A percentile compares a stretch with the other conserved stretches of the same genome.
Evolutionary conservation across 1,140 invertebrate species (phyloP).

Genomic region (Holcopasites calliopsidis): DNA sequence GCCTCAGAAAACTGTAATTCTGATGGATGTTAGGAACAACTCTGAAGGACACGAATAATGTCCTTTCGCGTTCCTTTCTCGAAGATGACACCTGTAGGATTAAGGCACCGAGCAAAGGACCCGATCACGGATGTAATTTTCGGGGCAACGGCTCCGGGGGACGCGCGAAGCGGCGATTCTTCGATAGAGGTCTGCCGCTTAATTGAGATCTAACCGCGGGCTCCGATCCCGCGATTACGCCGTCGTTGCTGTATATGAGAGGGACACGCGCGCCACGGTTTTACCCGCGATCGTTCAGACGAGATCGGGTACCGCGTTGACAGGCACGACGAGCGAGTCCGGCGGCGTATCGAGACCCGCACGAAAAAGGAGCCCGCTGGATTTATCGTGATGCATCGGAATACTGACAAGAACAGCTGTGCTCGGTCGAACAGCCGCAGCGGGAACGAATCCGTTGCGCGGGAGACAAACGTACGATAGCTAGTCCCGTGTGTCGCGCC

Average conservation of each 20-base stretch:
- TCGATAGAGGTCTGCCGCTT: slow-evolving; percentile 33
- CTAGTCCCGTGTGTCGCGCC: slow-evolving; percentile 33
- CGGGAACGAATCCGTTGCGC: slow-evolving; percentile 31
- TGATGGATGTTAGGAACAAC: too few species aligned
- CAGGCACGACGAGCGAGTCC: not conserved
- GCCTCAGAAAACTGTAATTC: too few species aligned
- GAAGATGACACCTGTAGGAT: too few species aligned
- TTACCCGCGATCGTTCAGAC: slow-evolving; percentile 16
- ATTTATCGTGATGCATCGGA: slow-evolving; percentile 47
- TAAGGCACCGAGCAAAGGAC: too few species aligned
- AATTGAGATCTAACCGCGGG: slow-evolving; percentile 42
- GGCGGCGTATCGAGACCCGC: slow-evolving; percentile 11
- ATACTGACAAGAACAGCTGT: slow-evolving; percentile 41
- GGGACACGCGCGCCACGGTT: slow-evolving; percentile 30
- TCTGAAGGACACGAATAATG: too few species aligned
- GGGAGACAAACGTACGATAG: slow-evolving; percentile 43
- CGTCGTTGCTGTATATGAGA: slow-evolving; percentile 7
- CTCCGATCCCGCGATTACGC: slow-evolving; percentile 36
- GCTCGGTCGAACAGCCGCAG: slow-evolving; percentile 22
- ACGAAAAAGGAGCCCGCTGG: slow-evolving; percentile 48
- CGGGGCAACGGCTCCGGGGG: not conserved
- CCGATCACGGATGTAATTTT: too few species aligned
- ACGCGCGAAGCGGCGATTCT: not conserved
- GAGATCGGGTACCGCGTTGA: not conserved
- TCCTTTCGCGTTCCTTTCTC: too few species aligned